Conservation (phyloP, 2,113 vertebrate species). For the Fulmarus glacialis region DNA sequence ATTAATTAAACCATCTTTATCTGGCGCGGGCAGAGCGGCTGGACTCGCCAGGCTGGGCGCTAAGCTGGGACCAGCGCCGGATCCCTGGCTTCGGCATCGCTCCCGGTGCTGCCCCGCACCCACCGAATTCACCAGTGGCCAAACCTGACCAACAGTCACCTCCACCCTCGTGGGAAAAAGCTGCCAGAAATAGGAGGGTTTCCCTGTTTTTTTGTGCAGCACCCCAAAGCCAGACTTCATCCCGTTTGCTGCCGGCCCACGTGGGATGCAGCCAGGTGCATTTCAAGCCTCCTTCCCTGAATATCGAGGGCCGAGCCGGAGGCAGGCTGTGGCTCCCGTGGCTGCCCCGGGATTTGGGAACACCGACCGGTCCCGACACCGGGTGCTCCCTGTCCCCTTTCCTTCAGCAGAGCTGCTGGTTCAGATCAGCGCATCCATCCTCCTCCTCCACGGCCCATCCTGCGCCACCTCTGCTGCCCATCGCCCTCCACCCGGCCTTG, state of each 20-base stretch:
- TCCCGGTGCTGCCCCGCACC: rapidly evolving
- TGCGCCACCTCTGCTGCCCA: rapidly evolving
- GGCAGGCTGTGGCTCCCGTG: not conserved
- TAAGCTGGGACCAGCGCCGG: not conserved
- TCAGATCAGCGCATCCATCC: not conserved
- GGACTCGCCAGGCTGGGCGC: not conserved
- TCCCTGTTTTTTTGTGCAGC: rapidly evolving
- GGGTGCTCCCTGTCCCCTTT: not conserved
- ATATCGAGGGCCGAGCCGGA: rapidly evolving
- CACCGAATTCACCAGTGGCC: rapidly evolving
- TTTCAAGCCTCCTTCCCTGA: not conserved
- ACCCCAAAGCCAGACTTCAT: not conserved
- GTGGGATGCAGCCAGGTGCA: rapidly evolving
- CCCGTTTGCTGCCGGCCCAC: too few relatives aligned
- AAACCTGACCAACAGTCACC: not conserved
- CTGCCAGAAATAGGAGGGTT: not conserved
- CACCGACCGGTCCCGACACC: rapidly evolving
- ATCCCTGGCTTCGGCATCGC: rapidly evolving
- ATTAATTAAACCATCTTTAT: slow-evolving; percentile 41
- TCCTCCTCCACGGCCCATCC: not conserved
- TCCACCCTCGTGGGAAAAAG: not conserved
- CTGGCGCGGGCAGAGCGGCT: rapidly evolving
- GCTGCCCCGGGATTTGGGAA: not conserved
- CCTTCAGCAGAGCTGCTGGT: rapidly evolving
- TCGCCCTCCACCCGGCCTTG: rapidly evolving